Evolutionary conservation across 30 jellyfish, hydroid and myxozoan species (phyloP), one percentile per base, ranked within the genome.

Genomic region (Turritopsis dohrnii): DNA sequence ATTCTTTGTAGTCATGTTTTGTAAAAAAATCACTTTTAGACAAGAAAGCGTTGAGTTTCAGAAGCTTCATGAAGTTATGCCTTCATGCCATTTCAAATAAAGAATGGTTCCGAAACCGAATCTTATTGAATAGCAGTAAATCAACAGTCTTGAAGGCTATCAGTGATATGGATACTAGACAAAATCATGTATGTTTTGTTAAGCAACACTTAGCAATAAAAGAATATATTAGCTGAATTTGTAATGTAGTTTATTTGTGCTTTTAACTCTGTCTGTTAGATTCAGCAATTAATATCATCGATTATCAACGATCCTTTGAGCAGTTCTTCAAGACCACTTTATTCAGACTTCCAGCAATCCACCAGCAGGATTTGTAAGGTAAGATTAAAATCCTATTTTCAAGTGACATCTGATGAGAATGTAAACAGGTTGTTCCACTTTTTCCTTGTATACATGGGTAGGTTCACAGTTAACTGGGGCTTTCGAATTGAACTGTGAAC

Each of bases 341-440:
- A 23, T 29, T 23, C 60, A 7, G 88, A 84, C 28, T 87, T 82
- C 75, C 90, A 92, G 53, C 87, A 52, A 66, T 90, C 93, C 16
- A 84, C 96, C 16, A 87, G 87, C 65, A 83, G 95, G 52, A 87
- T 92, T 4, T 87, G 94, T 77, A 84, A 85, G 69, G 98, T 88
- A 74, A 84, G 96, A n/a, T n/a, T n/a, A n/a, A n/a, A n/a, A n/a
- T n/a, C n/a, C n/a, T n/a, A n/a, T n/a, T n/a, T n/a, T n/a, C n/a
- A n/a, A n/a, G n/a, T n/a, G n/a, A n/a, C n/a, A n/a, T n/a, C n/a
- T n/a, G n/a, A n/a, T n/a, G n/a, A n/a, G n/a, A n/a, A n/a, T n/a
- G n/a, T n/a, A n/a, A n/a, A n/a, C n/a, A n/a, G n/a, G n/a, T n/a
- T n/a, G n/a, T n/a, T n/a, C n/a, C n/a, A n/a, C n/a, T n/a, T n/a